These are phyloP conservation scores for Eristalis intricaria DNA, from an alignment of 2,888 invertebrate species.

Conservation along the genomic window DNA sequence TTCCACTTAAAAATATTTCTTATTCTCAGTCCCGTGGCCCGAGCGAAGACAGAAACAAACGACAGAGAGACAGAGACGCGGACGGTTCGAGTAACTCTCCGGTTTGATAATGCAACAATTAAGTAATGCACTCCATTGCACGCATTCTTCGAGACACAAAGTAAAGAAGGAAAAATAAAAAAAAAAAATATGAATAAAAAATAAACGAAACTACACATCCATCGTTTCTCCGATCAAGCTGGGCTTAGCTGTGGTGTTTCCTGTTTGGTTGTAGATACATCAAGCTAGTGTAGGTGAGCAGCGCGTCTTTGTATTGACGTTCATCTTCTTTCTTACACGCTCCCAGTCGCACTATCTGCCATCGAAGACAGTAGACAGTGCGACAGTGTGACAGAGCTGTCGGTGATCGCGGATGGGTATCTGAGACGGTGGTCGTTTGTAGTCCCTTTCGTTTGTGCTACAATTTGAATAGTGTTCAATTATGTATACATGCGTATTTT, in stretches of 20 bases:
- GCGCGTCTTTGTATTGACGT: slow-evolving; percentile 40
- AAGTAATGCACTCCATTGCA: slow-evolving; percentile 64
- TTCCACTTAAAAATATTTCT: slow-evolving; percentile 56
- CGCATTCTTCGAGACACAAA: slow-evolving; percentile 51
- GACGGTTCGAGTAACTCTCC: slow-evolving; percentile 5
- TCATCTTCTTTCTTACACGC: slow-evolving; percentile 40
- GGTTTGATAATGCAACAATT: slow-evolving; percentile 66
- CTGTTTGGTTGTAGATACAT: slow-evolving; percentile 60
- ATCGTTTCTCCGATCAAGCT: slow-evolving; percentile 55
- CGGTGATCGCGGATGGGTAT: slow-evolving; percentile 61
- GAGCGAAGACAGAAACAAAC: background rate
- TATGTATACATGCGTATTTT: background rate
- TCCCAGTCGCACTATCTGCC: slow-evolving; percentile 24
- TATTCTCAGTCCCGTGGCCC: slow-evolving; percentile 31
- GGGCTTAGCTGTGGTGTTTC: slow-evolving; percentile 63
- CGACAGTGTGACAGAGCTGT: slow-evolving; percentile 54
- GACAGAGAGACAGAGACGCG: slow-evolving; percentile 7
- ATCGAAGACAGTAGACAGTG: slow-evolving; percentile 38
- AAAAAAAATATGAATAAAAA: background rate
- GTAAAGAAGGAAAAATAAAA: background rate
- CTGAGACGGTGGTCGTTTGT: background rate
- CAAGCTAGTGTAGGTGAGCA: slow-evolving; percentile 53
- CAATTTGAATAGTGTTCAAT: background rate
- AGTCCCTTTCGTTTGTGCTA: background rate
- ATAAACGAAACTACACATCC: slow-evolving; percentile 40